Base-by-base conservation (phyloP, 2,888 invertebrate genomes). In the Orchesella flavescens region DNA sequence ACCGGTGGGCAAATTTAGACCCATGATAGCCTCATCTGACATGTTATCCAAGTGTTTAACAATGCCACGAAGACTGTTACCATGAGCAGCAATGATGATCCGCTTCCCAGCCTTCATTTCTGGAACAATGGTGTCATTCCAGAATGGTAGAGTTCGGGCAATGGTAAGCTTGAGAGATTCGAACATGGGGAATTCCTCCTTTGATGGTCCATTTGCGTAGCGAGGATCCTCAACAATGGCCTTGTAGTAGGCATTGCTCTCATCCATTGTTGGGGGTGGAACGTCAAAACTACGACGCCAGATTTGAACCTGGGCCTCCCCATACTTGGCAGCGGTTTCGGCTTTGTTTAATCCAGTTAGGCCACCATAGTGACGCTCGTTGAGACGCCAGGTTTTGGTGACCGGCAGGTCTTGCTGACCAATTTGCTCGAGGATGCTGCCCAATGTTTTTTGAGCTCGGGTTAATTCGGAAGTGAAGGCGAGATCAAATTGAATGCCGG, bases 301-400 rank as follows among this genome's bases (percentile, higher is more conserved):
- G 88, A 94, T 94, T 91, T 94, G 93, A 10, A 96, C 95, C 92
- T 95, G 94, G 69, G 94, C 93, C 89, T 95, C 96, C 13, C 96
- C 96, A 90, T 94, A 96, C 89, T 95, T 94, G 74, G 94, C 94
- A 71, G 95, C 95, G 21, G 96, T 95, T 90, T 96, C 95, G 0
- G 94, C 93, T 90, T 96, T 96, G 89, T 96, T 95, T 84, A 95
- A 92, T 1, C 96, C 96, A 13, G 96, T 96, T 7, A 96, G 92
- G 57, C 94, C 94, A 72, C 96, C 96, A 89, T 96, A 96, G 89
- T 96, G 96, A 83, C 96, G 93, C 90, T 96, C 96, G 89, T 96
- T 96, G 43, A 96, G 91, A 15, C 96, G 92, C 96, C 96, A 96
- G 12, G 95, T 94, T 89, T 94, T 93, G 5, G 92, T 90, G 9